These are phyloP conservation scores for Orchestia grillus DNA, from an alignment of 1,140 invertebrate species.

Conservation along the genomic window DNA sequence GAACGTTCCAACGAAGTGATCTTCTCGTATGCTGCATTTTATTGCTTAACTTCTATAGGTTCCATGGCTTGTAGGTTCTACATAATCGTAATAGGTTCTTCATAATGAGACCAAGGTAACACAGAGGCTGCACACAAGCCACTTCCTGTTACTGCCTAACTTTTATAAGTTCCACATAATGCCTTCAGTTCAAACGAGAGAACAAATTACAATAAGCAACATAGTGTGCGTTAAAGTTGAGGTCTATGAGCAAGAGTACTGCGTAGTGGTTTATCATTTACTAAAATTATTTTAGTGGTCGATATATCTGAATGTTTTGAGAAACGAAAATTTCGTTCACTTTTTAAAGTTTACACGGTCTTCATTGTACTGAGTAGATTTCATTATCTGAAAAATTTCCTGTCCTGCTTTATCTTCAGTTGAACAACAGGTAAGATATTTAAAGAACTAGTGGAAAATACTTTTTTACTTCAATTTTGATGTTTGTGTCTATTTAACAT, in stretches of 20 bases:
- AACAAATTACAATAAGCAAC: too few species aligned
- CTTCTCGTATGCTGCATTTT: too few species aligned
- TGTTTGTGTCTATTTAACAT: neutral
- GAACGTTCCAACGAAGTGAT: too few species aligned
- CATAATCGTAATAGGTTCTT: too few species aligned
- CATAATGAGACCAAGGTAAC: too few species aligned
- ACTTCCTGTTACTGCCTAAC: too few species aligned
- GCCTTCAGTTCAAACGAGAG: too few species aligned
- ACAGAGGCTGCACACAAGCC: too few species aligned
- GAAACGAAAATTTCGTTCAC: neutral
- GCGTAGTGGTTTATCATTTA: neutral
- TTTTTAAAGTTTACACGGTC: neutral
- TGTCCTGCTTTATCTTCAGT: neutral
- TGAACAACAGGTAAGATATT: neutral
- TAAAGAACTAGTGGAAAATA: neutral
- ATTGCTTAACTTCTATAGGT: too few species aligned
- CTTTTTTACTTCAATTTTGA: neutral
- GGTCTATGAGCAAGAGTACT: neutral
- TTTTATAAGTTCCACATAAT: too few species aligned
- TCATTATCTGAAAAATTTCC: neutral
- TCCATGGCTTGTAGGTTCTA: too few species aligned
- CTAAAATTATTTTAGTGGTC: neutral
- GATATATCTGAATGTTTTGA: neutral
- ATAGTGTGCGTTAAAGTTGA: neutral
- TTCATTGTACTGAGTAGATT: neutral